A percentile compares a stretch with the other conserved stretches of the same genome.
Evolutionary conservation across 2,113 vertebrate genomes (phyloP).

Genomic region (Edolisoma coerulescens): DNA sequence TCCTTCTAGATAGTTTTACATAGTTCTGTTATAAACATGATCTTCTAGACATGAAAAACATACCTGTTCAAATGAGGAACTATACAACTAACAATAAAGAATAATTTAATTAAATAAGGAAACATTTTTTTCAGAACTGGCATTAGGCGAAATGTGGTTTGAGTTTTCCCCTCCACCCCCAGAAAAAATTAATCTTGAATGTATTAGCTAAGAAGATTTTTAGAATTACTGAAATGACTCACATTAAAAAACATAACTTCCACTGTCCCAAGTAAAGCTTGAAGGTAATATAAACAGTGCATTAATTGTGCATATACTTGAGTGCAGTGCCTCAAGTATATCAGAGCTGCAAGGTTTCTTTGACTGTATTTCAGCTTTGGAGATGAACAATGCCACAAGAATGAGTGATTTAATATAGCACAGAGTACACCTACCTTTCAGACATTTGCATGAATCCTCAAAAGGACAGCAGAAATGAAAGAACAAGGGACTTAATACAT

Average conservation of each 20-base stretch:
- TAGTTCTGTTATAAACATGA: background rate
- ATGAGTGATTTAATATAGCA: background rate
- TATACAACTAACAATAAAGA: background rate
- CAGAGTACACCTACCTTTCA: conserved; percentile 72
- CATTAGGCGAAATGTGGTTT: background rate
- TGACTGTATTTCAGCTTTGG: background rate
- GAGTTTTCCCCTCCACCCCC: background rate
- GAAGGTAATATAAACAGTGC: background rate
- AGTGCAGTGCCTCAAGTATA: background rate
- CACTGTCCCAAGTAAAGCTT: background rate
- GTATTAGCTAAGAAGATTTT: background rate
- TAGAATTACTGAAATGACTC: background rate
- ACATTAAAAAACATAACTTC: background rate
- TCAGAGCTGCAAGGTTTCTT: background rate
- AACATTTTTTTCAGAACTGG: background rate
- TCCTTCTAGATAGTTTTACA: background rate
- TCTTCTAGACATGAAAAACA: background rate
- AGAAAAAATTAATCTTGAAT: background rate
- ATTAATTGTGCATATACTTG: too few species aligned
- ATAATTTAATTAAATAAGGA: background rate
- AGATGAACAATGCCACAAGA: background rate
- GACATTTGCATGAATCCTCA: conserved; percentile 67
- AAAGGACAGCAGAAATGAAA: conserved; percentile 73
- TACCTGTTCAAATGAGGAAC: background rate
- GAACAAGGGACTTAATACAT: conserved; percentile 57